Evolutionary conservation across 2,113 vertebrate genomes (phyloP).

Genomic region (Pelecanoides urinatrix): DNA sequence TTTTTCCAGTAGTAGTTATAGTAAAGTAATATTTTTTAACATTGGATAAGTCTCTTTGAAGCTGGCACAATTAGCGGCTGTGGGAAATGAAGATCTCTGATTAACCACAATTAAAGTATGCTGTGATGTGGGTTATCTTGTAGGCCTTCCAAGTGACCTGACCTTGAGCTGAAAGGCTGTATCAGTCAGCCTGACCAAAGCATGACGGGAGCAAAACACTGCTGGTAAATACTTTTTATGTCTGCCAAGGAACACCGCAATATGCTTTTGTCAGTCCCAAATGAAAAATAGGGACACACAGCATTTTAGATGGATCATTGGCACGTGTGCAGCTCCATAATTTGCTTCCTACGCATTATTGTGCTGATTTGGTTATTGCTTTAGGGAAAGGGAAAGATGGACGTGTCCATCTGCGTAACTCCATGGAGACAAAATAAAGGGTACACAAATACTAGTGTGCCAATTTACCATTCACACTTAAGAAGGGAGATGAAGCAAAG

Average conservation of each 20-base stretch:
- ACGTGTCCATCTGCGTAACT: not conserved
- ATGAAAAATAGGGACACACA: not conserved
- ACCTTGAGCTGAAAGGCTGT: not conserved
- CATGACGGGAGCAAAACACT: not conserved
- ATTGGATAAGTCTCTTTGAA: slow-evolving; percentile 14
- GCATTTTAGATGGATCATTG: not conserved
- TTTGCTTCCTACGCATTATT: not conserved
- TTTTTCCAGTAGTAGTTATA: slow-evolving; percentile 22
- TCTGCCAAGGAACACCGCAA: not conserved
- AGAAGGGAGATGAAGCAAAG: not conserved
- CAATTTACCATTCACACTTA: not conserved
- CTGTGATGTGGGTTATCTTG: not conserved
- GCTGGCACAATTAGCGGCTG: not conserved
- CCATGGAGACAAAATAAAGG: not conserved
- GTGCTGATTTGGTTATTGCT: not conserved
- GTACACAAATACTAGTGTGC: not conserved
- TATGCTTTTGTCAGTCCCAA: not conserved
- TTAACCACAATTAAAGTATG: not conserved
- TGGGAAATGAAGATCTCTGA: slow-evolving; percentile 20
- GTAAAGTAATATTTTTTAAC: not conserved
- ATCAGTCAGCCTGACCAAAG: not conserved
- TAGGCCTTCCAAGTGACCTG: not conserved
- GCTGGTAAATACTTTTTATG: not conserved
- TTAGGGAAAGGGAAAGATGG: not conserved
- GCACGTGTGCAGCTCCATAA: not conserved